These are phyloP conservation scores for Rafetus swinhoei DNA, from an alignment of 2,113 vertebrate genomes.

Conservation along the genomic window DNA sequence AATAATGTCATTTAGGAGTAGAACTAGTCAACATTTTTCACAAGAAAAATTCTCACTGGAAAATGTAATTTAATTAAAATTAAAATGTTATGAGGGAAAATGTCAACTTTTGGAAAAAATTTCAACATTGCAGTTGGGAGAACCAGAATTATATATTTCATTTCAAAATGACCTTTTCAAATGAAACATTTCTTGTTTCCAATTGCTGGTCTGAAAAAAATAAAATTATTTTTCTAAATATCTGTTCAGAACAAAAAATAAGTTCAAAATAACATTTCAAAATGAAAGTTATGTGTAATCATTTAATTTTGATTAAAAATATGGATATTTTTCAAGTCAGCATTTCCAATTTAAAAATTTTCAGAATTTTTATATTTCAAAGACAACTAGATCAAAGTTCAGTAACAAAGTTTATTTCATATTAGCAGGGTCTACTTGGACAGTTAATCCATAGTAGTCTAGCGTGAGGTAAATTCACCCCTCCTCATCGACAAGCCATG, in stretches of 20 bases:
- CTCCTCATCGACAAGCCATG: background rate
- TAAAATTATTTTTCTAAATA: background rate
- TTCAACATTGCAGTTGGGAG: background rate
- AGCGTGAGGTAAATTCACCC: background rate
- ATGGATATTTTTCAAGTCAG: background rate
- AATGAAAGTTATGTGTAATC: background rate
- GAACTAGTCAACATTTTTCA: background rate
- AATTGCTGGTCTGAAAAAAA: background rate
- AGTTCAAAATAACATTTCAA: background rate
- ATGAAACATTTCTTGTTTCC: background rate
- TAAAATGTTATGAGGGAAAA: background rate
- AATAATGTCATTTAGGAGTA: background rate
- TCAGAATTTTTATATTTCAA: background rate
- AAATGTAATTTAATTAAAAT: background rate
- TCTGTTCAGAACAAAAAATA: background rate
- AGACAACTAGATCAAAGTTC: background rate
- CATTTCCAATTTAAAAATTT: background rate
- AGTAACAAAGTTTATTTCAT: background rate
- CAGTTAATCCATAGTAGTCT: background rate
- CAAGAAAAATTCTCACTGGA: background rate
- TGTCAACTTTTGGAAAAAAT: background rate
- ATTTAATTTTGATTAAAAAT: background rate
- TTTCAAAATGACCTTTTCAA: background rate
- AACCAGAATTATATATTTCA: background rate
- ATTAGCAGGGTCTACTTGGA: background rate